Percentiles rank a stretch among this genome's conserved stretches.
Conservation (phyloP, 2,888 invertebrate species). For the Erebia ligea region DNA sequence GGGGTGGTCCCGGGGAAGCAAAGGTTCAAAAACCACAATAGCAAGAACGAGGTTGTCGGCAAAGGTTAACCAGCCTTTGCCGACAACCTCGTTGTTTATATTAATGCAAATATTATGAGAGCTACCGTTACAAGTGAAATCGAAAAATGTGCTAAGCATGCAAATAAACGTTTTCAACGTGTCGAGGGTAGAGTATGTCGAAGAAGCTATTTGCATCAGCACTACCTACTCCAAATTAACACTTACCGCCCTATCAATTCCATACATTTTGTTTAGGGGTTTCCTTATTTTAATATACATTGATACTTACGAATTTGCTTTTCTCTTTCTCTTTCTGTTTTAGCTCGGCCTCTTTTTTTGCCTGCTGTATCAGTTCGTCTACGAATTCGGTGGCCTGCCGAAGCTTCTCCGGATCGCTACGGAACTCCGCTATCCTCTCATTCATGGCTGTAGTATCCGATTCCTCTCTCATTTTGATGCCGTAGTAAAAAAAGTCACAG, state of each 20-base stretch:
- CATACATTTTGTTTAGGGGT: slow-evolving; percentile 48
- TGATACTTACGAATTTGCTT: slow-evolving; percentile 83
- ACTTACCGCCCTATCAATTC: slow-evolving; percentile 81
- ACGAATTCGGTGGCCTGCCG: slow-evolving; percentile 83
- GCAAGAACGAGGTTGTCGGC: not conserved
- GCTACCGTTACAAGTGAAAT: slow-evolving; percentile 19
- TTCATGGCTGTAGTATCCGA: slow-evolving; percentile 68
- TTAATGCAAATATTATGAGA: not conserved
- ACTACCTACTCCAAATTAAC: slow-evolving; percentile 67
- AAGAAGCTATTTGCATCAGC: slow-evolving; percentile 73
- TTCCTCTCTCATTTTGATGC: slow-evolving; percentile 68
- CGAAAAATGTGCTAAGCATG: slow-evolving; percentile 42
- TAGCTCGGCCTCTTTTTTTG: slow-evolving; percentile 83
- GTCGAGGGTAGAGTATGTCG: slow-evolving; percentile 49
- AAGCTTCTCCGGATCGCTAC: slow-evolving; percentile 84
- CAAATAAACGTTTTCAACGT: slow-evolving; percentile 34
- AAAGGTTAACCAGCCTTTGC: too few relatives aligned
- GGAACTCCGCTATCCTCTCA: slow-evolving; percentile 81
- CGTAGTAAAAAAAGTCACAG: slow-evolving; percentile 39
- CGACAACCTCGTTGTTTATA: too few relatives aligned
- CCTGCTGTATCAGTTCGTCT: slow-evolving; percentile 84
- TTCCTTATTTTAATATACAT: slow-evolving; percentile 78
- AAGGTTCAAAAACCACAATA: not conserved
- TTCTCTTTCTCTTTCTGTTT: slow-evolving; percentile 83
- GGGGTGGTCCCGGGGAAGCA: not conserved